Evolutionary conservation across 2,888 invertebrate species (phyloP), one percentile per base, ranked within the genome.

Genomic region (Dryobotodes eremita): DNA sequence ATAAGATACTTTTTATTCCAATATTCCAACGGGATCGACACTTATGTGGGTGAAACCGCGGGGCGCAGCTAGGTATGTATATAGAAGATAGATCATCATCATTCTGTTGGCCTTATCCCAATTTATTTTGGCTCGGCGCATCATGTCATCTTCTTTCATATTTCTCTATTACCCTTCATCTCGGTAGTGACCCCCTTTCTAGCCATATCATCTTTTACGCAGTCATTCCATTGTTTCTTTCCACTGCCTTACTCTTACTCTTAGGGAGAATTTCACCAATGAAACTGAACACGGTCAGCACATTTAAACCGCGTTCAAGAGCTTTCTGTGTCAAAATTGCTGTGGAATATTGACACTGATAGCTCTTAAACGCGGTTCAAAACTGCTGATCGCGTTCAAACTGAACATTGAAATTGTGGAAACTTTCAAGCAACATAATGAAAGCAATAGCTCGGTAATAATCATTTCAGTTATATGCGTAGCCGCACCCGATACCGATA

Each of bases 401-500:
- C 2, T 36, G 6, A 57, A n/a, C 23, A 36, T 23, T 17, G 2
- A 50, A 75, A 23, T 50, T 57, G 0, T 31, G 50, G 2, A 23
- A 53, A 53, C 15, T 62, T 71, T 71, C 17, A 8, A 55, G 20
- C 1, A 20, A 46, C 6, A 46, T 31, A 65, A 70, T 62, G 42
- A 70, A 65, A 53, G 42, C 23, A 55, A 66, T 61, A 79, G 61
- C 31, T 57, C 17, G n/a, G 36, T 79, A 74, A 90, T 89, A 83
- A 90, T 88, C 89, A 86, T 88, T 89, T 88, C 85, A 84, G 89
- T 86, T 87, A 88, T 81, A 88, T 86, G 89, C 88, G 80, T 81
- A 80, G 78, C 80, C 79, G 85, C 86, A 85, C 82, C 80, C 89
- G 90, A 90, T 90, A 92, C 86, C 91, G 90, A 91, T 93, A 93